Evolutionary conservation across 2,888 invertebrate species (phyloP).

Genomic region (Pantelozetes paolii): DNA sequence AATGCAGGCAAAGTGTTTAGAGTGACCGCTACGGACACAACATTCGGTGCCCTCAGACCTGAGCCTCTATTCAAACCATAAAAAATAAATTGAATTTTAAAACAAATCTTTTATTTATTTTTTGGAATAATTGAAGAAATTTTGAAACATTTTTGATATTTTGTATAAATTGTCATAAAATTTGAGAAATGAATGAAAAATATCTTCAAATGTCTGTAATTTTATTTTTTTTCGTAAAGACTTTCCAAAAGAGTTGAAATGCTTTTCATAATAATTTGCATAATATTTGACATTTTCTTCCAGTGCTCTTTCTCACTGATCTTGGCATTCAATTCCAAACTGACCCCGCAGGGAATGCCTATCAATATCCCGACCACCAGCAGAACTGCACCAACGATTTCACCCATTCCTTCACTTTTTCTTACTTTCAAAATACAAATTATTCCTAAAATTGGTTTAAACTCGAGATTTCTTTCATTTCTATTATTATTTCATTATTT

Average conservation of each 20-base stretch:
- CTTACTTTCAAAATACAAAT: too few relatives aligned
- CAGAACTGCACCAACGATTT: neutral
- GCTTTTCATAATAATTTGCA: neutral
- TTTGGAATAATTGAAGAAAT: too few relatives aligned
- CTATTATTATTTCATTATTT: too few relatives aligned
- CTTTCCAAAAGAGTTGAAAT: neutral
- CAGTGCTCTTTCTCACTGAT: neutral
- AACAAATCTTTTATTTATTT: too few relatives aligned
- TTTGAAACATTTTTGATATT: neutral
- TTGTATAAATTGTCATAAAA: neutral
- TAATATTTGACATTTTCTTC: neutral
- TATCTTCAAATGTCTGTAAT: neutral
- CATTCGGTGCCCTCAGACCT: neutral
- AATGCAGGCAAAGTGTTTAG: conserved; percentile 33
- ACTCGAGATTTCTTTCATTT: too few relatives aligned
- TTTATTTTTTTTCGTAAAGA: too few relatives aligned
- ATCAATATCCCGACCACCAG: neutral
- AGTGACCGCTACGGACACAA: neutral
- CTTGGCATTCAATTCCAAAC: neutral
- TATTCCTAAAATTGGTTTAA: too few relatives aligned
- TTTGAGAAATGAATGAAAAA: neutral
- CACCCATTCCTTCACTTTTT: neutral
- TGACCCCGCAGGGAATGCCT: neutral
- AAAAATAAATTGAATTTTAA: neutral
- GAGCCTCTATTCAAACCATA: neutral